phyloP scores from a whole-genome alignment of 2,888 invertebrate species.

The Apodemia duryi region DNA sequence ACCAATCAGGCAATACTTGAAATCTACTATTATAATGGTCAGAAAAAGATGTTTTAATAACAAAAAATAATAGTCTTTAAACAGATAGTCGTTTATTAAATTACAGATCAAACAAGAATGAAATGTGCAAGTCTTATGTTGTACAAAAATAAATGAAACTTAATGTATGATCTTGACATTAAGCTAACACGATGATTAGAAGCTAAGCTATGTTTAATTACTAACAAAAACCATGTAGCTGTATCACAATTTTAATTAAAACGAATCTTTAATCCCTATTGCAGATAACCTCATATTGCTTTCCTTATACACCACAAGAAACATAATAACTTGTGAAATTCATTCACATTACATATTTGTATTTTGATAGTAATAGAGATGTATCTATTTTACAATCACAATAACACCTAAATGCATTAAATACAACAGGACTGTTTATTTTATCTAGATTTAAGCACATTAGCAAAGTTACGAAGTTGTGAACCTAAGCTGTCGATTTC shows the following conservation, averaged over 20 bases:
- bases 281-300: constrained; percentile 16
- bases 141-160: constrained; percentile 73
- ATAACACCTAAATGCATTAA: constrained; percentile 75
- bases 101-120: constrained; percentile 65
- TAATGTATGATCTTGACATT: constrained; percentile 54
- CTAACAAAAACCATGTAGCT: constrained; percentile 21
- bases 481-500: constrained; percentile 58
- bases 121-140: constrained; percentile 65
- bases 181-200: constrained; percentile 57
- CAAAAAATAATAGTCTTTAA: constrained; percentile 41
- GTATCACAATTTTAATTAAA: constrained; percentile 72
- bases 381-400: constrained; percentile 64
- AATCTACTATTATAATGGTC: too few relatives aligned
- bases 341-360: constrained; percentile 52
- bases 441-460: constrained; percentile 78
- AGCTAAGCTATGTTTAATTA: constrained; percentile 53
- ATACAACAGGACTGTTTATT: constrained; percentile 57
- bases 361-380: constrained; percentile 52
- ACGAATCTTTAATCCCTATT: constrained; percentile 49
- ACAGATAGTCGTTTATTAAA: constrained; percentile 67
- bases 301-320: constrained; percentile 33
- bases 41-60: neutral
- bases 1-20: too few relatives aligned
- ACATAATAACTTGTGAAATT: constrained; percentile 48
- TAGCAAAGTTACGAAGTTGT: constrained; percentile 70